Base-by-base conservation (phyloP, 2,797 vertebrate genomes). In the Micromesistius poutassou region DNA sequence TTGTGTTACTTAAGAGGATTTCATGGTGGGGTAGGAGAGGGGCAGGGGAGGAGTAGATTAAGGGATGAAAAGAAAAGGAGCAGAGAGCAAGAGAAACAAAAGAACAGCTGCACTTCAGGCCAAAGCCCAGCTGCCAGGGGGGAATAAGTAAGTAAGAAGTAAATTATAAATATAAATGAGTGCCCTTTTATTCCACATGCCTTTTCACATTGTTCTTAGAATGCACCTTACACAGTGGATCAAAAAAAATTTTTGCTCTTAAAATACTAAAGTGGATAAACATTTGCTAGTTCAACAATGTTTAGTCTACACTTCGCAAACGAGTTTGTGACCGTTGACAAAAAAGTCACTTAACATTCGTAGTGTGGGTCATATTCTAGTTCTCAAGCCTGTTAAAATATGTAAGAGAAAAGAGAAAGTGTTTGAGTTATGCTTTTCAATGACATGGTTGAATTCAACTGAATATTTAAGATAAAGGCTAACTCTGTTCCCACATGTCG, bases 101-200 rank as follows among this genome's bases (percentile, higher is more conserved):
- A 81, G 90, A 91, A 91, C 93, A 94, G 92, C 93, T 94, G 93
- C 92, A 91, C 86, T 87, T 85, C 89, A 72, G 78, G 79, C 74
- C 89, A 87, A 87, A 85, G 81, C 79, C 79, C 86, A 83, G 87
- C 91, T 88, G 89, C 83, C 82, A 78, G 76, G 3, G 1, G 73
- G 10, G 38, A 76, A 81, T 81, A 73, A 7, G 10, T 28, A 25
- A 68, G n/a, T 68, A 10, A 62, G 22, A 38, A 38, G 22, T 62
- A 62, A n/a, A 25, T 25, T 28, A 66, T 66, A 5, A 40, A 13
- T 0, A 55, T 7, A n/a, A n/a, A n/a, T 50, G 46, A 16, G 46
- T 50, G 46, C 16, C 14, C 0, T 55, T n/a, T 55, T 55, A 55
- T 6, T 55, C 50, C 5, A 55, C 42, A 46, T 46, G 16, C 42